Conservation (phyloP, 2,113 vertebrate species). For the Theristicus caerulescens region DNA sequence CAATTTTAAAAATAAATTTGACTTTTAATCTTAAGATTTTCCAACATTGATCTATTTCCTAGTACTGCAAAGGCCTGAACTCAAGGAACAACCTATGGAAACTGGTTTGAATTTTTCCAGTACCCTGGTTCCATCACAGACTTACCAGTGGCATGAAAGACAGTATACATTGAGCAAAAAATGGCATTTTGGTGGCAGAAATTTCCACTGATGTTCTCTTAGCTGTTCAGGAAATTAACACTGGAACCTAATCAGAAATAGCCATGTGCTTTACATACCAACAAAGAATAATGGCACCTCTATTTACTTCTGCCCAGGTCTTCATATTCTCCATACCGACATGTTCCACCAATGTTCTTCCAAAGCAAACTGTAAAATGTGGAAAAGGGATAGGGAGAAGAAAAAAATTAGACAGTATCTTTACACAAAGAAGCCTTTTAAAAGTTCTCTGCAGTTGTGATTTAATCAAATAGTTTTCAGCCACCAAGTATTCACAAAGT, state of each 20-base stretch:
- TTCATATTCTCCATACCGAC: conserved; percentile 85
- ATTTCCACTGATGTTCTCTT: neutral
- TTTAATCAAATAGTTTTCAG: neutral
- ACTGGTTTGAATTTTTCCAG: neutral
- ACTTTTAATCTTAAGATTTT: neutral
- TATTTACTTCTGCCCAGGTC: conserved; percentile 87
- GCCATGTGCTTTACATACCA: conserved; percentile 74
- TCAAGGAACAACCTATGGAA: neutral
- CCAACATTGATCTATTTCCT: neutral
- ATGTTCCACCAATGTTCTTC: conserved; percentile 82
- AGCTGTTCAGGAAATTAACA: neutral
- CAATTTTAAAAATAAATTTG: neutral
- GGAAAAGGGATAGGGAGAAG: neutral
- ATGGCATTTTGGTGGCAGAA: neutral
- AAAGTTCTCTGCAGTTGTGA: neutral
- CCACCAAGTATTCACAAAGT: neutral
- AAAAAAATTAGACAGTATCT: neutral
- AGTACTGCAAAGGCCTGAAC: neutral
- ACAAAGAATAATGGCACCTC: conserved; percentile 92
- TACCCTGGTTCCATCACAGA: neutral
- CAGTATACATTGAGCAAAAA: neutral
- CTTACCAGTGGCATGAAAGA: neutral
- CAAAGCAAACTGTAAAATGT: conserved; percentile 82
- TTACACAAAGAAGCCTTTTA: neutral
- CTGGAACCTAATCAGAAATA: neutral